These are phyloP conservation scores for Pterobdella sp. DNA, from an alignment of 2,888 invertebrate genomes.

Conservation along the genomic window DNA sequence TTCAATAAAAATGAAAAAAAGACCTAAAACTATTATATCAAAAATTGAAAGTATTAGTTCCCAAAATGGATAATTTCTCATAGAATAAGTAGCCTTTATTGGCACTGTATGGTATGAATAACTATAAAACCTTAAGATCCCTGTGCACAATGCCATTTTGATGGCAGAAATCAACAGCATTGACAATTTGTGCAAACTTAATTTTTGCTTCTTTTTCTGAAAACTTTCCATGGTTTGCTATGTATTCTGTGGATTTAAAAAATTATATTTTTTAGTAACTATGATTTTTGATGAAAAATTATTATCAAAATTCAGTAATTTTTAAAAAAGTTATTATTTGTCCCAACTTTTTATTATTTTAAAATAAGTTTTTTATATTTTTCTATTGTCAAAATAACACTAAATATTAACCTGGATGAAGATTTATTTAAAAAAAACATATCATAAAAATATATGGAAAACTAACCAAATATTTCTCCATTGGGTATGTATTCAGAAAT, in stretches of 20 bases:
- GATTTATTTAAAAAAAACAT: too few relatives aligned
- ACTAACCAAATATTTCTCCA: slow-evolving; percentile 92
- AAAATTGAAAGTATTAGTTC: too few relatives aligned
- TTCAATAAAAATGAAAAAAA: too few relatives aligned
- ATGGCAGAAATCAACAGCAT: slow-evolving; percentile 91
- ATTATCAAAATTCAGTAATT: neutral
- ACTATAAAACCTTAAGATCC: slow-evolving; percentile 67
- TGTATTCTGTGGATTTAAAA: slow-evolving; percentile 62
- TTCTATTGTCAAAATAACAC: too few relatives aligned
- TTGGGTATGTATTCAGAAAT: slow-evolving; percentile 95
- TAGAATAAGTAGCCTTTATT: too few relatives aligned
- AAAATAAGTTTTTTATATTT: too few relatives aligned
- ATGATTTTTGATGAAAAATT: neutral
- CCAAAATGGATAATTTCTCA: too few relatives aligned
- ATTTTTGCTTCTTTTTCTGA: slow-evolving; percentile 83
- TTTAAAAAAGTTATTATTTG: neutral
- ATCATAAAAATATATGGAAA: too few relatives aligned
- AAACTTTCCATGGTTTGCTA: slow-evolving; percentile 85
- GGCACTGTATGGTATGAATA: too few relatives aligned
- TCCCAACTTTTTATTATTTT: too few relatives aligned
- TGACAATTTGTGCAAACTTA: slow-evolving; percentile 88
- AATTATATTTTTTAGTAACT: neutral
- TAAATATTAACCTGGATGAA: too few relatives aligned
- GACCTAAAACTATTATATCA: too few relatives aligned
- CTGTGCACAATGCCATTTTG: slow-evolving; percentile 83